phyloP scores from a whole-genome alignment of 2,797 vertebrate species.

The Hypotaenidia philippensis region DNA sequence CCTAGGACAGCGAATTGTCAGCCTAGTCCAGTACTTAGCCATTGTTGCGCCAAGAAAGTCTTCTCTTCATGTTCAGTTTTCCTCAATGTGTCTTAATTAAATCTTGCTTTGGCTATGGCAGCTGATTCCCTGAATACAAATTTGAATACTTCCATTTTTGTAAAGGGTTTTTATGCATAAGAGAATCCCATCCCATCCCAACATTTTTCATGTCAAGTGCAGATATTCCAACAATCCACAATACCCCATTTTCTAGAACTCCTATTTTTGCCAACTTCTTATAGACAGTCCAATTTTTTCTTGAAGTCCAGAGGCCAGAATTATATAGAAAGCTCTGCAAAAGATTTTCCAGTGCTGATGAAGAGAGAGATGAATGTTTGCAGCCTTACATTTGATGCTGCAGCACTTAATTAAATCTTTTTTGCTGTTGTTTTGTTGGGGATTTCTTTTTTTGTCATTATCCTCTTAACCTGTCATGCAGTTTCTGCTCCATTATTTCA shows the following conservation, averaged over 20 bases:
- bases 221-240: not conserved
- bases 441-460: not conserved
- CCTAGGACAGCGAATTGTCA: not conserved
- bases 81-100: not conserved
- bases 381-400: not conserved
- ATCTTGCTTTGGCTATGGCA: not conserved
- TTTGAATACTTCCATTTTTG: not conserved
- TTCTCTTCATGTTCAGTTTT: not conserved
- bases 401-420: not conserved
- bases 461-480: not conserved
- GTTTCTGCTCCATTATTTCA: not conserved
- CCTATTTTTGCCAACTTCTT: not conserved
- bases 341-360: not conserved
- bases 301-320: not conserved
- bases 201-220: not conserved
- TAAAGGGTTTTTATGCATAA: not conserved
- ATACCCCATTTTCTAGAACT: fast-evolving
- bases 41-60: not conserved
- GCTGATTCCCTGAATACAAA: not conserved
- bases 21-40: not conserved
- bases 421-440: not conserved
- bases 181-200: not conserved
- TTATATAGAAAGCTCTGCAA: not conserved
- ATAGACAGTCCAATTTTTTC: not conserved
- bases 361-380: not conserved